Percentiles rank a stretch among this genome's conserved stretches.
phyloP scores from a whole-genome alignment of 2,113 vertebrate genomes.

The Podocnemis expansa region DNA sequence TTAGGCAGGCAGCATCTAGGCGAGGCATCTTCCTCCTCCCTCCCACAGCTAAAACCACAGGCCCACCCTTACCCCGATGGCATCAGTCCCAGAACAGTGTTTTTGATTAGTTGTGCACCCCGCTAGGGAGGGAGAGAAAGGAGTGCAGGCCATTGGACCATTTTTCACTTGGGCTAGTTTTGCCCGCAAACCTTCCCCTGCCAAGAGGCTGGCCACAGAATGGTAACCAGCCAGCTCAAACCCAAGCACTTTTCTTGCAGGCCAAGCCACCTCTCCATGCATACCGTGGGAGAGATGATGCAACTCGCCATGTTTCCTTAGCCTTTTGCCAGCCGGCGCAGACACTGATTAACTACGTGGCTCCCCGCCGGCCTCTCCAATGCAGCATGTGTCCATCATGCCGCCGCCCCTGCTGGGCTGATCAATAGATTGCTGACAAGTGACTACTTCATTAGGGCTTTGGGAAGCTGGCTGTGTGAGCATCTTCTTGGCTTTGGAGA shows the following conservation, averaged over 20 bases:
- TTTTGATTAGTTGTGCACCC: not conserved
- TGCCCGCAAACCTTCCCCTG: no score
- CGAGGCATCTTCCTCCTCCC: not conserved
- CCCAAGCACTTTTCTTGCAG: not conserved
- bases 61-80: not conserved
- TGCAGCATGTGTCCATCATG: not conserved
- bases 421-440: not conserved
- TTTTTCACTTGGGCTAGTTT: not conserved
- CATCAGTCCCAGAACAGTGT: not conserved
- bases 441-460: not conserved
- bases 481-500: not conserved
- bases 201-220: no score
- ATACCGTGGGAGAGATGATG: fast-evolving
- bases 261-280: not conserved
- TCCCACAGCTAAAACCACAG: not conserved
- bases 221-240: not conserved
- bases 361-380: not conserved
- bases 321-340: not conserved
- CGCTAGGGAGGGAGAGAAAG: no score
- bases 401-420: not conserved
- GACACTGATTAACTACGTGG: not conserved
- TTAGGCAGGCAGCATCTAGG: conserved; percentile 56
- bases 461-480: not conserved
- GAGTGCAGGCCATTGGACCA: not conserved
- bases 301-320: not conserved